Percentiles rank a stretch among this genome's conserved stretches.
phyloP scores from a whole-genome alignment of 1,140 invertebrate species.

The Nilaparvata lugens region DNA sequence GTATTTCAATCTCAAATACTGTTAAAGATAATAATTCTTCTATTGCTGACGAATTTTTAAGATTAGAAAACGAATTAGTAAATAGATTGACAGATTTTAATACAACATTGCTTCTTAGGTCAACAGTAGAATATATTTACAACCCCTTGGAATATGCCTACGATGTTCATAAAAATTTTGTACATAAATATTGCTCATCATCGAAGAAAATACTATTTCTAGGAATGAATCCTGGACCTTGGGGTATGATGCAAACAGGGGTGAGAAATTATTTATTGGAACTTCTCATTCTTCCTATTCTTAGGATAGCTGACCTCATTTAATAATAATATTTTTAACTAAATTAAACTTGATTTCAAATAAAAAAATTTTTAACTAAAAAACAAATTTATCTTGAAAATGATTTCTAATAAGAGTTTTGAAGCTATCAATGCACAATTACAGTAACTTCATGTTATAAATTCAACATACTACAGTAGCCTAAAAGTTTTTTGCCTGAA shows the following conservation, averaged over 20 bases:
- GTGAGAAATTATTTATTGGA: slow-evolving; percentile 50
- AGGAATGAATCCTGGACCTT: slow-evolving; percentile 91
- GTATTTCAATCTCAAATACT: no score
- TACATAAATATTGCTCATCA: slow-evolving; percentile 52
- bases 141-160: slow-evolving; percentile 78
- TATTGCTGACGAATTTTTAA: slow-evolving; percentile 31
- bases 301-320: no score
- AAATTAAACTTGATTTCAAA: background rate
- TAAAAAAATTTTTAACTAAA: no score
- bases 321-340: background rate
- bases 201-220: slow-evolving; percentile 69
- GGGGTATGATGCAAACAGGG: slow-evolving; percentile 90
- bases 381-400: no score
- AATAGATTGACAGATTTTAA: slow-evolving; percentile 25
- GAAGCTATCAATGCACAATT: no score
- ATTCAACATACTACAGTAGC: no score
- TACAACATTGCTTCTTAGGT: slow-evolving; percentile 34
- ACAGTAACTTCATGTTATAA: no score
- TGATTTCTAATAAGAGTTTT: no score
- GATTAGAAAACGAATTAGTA: slow-evolving; percentile 33
- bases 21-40: background rate
- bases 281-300: slow-evolving; percentile 15
- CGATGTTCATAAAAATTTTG: slow-evolving; percentile 58
- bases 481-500: no score
- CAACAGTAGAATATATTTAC: slow-evolving; percentile 57